phyloP scores from a whole-genome alignment of 2,797 vertebrate genomes.

The Odontamblyopus lacepedii region DNA sequence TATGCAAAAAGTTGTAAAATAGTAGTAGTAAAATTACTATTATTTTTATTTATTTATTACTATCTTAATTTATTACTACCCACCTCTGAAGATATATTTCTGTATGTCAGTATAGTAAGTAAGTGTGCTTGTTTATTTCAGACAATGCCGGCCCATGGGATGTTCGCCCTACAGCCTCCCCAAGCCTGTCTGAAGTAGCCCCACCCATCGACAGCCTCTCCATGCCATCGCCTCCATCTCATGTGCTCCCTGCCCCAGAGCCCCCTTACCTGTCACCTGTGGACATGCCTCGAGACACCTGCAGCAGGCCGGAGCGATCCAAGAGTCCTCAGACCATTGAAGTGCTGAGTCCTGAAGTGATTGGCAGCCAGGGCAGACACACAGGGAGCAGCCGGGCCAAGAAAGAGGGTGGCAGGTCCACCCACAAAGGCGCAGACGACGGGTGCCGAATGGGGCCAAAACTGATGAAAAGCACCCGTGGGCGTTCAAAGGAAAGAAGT shows the following conservation, averaged over 20 bases:
- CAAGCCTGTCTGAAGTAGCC: slow-evolving; percentile 97
- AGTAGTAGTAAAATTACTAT: too few relatives aligned
- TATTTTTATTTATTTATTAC: neutral
- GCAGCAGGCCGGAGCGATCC: slow-evolving; percentile 83
- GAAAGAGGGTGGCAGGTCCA: slow-evolving; percentile 85
- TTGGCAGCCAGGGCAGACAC: slow-evolving; percentile 70
- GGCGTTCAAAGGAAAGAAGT: slow-evolving; percentile 77
- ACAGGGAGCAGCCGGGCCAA: slow-evolving; percentile 68
- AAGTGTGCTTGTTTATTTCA: slow-evolving; percentile 67
- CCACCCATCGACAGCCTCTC: slow-evolving; percentile 86
- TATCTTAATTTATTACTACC: neutral
- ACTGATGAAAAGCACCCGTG: slow-evolving; percentile 77
- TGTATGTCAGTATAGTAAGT: slow-evolving; percentile 7
- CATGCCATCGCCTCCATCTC: slow-evolving; percentile 91
- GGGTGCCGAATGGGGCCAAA: slow-evolving; percentile 75
- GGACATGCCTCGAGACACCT: slow-evolving; percentile 84
- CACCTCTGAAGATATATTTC: neutral
- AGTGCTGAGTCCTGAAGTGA: slow-evolving; percentile 71
- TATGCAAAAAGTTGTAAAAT: too few relatives aligned
- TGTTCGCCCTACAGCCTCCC: slow-evolving; percentile 91
- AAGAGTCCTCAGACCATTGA: slow-evolving; percentile 85
- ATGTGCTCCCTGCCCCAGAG: slow-evolving; percentile 88
- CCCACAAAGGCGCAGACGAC: slow-evolving; percentile 68
- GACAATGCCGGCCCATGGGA: slow-evolving; percentile 95
- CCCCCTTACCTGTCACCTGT: slow-evolving; percentile 86